Evolutionary conservation across 2,888 invertebrate genomes (phyloP).

Genomic region (Nephrotoma guestfalica): DNA sequence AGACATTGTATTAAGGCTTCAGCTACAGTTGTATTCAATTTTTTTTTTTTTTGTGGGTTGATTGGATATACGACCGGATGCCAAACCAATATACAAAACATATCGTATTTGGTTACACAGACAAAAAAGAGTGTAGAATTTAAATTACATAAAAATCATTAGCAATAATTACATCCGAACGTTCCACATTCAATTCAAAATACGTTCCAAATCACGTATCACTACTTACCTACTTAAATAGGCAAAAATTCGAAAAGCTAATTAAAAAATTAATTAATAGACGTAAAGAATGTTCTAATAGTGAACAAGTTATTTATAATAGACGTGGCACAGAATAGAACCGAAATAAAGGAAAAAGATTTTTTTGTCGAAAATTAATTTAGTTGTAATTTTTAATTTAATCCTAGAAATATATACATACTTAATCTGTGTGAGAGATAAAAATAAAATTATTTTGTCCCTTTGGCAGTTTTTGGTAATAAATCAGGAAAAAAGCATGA

Average conservation of each 20-base stretch:
- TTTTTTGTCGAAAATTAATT: neutral
- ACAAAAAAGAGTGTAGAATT: neutral
- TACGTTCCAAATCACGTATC: neutral
- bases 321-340: neutral
- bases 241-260: neutral
- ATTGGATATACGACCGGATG: neutral
- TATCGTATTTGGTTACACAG: neutral
- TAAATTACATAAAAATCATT: neutral
- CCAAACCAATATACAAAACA: neutral
- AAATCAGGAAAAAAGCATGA: neutral
- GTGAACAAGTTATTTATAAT: neutral
- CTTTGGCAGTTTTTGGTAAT: neutral
- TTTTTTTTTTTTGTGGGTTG: no score
- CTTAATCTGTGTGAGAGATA: neutral
- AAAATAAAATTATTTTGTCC: neutral
- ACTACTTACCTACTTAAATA: neutral
- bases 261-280: neutral
- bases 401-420: neutral
- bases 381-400: neutral
- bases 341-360: neutral
- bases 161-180: neutral
- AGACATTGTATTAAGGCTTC: neutral
- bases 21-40: neutral
- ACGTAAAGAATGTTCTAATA: neutral
- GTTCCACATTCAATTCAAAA: neutral